phyloP scores from a whole-genome alignment of 2,113 vertebrate species.

The Osmerus eperlanus region DNA sequence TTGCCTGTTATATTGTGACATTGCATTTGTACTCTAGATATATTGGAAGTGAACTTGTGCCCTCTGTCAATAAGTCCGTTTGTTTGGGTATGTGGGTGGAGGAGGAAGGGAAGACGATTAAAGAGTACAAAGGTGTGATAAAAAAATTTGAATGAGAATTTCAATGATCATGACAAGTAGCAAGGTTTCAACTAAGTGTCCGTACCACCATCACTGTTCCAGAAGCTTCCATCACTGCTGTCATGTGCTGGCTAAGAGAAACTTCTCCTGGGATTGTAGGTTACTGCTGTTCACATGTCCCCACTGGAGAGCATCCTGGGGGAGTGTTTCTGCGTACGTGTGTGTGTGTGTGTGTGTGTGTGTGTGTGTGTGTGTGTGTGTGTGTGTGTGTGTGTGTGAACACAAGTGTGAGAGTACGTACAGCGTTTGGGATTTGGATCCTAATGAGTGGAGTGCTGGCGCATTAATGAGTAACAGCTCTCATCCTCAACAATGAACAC shows the following conservation, averaged over 20 bases:
- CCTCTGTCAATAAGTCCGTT: constrained; percentile 11
- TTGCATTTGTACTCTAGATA: constrained; percentile 36
- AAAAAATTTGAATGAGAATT: no score
- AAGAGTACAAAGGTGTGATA: no score
- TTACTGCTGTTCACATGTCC: constrained; percentile 13
- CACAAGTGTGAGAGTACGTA: constrained; percentile 18
- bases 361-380: constrained; percentile 2
- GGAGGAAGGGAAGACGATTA: no score
- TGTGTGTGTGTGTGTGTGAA: constrained; percentile 4
- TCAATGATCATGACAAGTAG: no score
- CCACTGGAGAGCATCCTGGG: constrained; percentile 5
- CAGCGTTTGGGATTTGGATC: constrained; percentile 52
- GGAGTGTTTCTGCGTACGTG: constrained; percentile 24
- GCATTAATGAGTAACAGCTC: constrained; percentile 68
- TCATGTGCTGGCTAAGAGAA: not conserved
- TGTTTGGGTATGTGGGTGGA: not conserved
- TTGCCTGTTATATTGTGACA: constrained; percentile 24
- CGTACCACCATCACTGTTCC: no score
- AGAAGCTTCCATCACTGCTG: no score
- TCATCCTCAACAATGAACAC: constrained; percentile 51
- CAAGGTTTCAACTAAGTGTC: no score
- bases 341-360: constrained; percentile 11
- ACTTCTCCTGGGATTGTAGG: not conserved
- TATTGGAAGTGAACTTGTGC: constrained; percentile 40
- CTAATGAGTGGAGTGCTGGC: constrained; percentile 63